Base-by-base conservation (phyloP, 2,113 vertebrate species). In the Sterrhoptilus dennistouni region DNA sequence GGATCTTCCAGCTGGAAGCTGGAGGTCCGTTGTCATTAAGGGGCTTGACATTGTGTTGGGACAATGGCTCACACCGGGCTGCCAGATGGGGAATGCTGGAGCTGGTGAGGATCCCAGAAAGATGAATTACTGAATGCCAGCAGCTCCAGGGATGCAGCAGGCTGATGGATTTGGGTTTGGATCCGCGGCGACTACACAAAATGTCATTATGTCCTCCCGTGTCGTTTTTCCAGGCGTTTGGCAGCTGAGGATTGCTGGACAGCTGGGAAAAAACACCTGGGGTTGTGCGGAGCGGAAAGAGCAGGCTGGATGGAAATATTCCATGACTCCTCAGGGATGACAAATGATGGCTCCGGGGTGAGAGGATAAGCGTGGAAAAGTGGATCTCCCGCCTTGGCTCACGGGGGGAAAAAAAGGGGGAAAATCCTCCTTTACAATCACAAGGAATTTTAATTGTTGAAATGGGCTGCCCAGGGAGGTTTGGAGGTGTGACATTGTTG, bases 171-270 rank as follows among this genome's bases (percentile, higher is more conserved):
- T 90, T 12, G 3, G 45, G 45, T 27, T 77, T 80, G 76, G 83
- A 86, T 77, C 54, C 6, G 35, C 54, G 53, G 63, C 0, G 9
- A 65, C 49, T 11, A 60, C 72, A 25, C 7, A 17, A 49, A 81
- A 53, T 20, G 65, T 42, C 35, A 31, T 57, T 54, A 74, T 7
- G 29, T 47, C 70, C 35, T 15, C 28, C 50, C 45, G 20, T 8
- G 59, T 56, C 36, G 12, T 72, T 95, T 87, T 90, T 68, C 79
- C 89, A 65, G 79, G 49, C n/a, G 7, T 72, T 85, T 88, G 86
- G 61, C 33, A 79, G 86, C 40, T 2, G 14, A 85, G 57, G 61
- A 22, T 45, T 35, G 54, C 28, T 31, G 63, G 42, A 10, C n/a
- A 76, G 38, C 86, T 86, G 71, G 89, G 44, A 45, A 59, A n/a